Conservation (phyloP, 2,888 invertebrate genomes). For the Rhyacophila evoluta region DNA sequence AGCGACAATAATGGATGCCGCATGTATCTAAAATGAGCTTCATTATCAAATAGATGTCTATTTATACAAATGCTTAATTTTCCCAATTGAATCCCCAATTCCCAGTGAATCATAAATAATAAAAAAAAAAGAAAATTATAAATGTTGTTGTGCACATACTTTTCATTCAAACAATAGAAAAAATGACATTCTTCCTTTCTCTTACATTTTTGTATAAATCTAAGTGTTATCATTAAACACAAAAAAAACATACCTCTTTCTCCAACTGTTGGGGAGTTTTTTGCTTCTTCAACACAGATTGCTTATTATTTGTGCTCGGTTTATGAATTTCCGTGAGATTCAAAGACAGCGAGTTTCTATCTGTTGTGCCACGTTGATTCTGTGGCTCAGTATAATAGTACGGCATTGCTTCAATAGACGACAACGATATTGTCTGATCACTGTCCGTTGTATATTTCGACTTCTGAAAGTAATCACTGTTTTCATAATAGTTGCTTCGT, state of each 20-base stretch:
- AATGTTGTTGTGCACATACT: too few species aligned
- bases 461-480: constrained; percentile 20
- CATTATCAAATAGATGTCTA: too few species aligned
- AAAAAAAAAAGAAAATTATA: too few species aligned
- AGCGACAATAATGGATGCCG: constrained; percentile 78
- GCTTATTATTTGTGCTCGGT: constrained; percentile 37
- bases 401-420: constrained; percentile 44
- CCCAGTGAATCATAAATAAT: too few species aligned
- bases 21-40: constrained; percentile 65
- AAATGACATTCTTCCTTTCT: too few species aligned
- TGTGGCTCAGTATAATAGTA: constrained; percentile 35
- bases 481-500: constrained; percentile 28
- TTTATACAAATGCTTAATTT: too few species aligned
- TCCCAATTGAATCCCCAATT: too few species aligned
- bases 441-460: constrained; percentile 25
- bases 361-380: constrained; percentile 37
- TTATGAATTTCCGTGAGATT: constrained; percentile 52
- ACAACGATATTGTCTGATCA: constrained; percentile 46
- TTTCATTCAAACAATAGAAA: too few species aligned
- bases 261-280: constrained; percentile 43
- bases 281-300: not conserved
- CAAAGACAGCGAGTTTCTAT: constrained; percentile 49
- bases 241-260: constrained; percentile 40
- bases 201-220: too few species aligned
- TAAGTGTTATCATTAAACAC: too few species aligned